A percentile compares a stretch with the other conserved stretches of the same genome.
These are phyloP conservation scores for Pongo pygmaeus DNA, from an alignment of 2,113 vertebrate species.

Conservation along the genomic window DNA sequence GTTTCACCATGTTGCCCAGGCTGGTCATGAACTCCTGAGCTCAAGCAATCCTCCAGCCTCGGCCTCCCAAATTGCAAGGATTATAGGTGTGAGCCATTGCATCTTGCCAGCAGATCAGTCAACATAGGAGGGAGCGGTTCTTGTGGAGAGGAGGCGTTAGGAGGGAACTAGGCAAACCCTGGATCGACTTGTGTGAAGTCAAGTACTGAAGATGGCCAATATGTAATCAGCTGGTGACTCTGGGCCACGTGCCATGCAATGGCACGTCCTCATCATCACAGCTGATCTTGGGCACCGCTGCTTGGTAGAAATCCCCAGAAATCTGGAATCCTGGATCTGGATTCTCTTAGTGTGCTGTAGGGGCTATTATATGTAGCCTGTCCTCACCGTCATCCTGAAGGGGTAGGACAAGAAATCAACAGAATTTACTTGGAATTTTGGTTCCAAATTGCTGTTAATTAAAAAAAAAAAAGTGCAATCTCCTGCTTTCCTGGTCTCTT, in stretches of 20 bases:
- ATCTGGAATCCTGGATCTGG: not conserved
- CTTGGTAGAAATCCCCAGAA: not conserved
- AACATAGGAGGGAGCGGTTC: not conserved
- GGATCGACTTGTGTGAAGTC: not conserved
- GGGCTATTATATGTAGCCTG: no score
- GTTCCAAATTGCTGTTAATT: not conserved
- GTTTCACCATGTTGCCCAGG: no score
- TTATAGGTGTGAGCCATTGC: no score
- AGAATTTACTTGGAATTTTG: conserved; percentile 3
- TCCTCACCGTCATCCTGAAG: no score
- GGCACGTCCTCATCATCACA: not conserved
- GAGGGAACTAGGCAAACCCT: not conserved
- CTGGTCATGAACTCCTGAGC: no score
- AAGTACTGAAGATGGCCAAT: not conserved
- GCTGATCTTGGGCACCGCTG: not conserved
- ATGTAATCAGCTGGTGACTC: not conserved
- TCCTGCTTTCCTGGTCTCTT: not conserved
- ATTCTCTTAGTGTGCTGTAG: not conserved
- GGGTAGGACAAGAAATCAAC: not conserved
- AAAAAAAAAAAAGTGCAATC: not conserved
- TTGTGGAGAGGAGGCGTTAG: not conserved
- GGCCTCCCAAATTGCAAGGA: no score
- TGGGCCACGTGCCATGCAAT: not conserved
- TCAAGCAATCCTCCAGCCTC: no score
- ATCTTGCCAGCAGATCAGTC: not conserved